Percentiles rank a stretch among this genome's conserved stretches.
Conservation (phyloP, 2,888 invertebrate genomes). For the Linnaemya tessellans region DNA sequence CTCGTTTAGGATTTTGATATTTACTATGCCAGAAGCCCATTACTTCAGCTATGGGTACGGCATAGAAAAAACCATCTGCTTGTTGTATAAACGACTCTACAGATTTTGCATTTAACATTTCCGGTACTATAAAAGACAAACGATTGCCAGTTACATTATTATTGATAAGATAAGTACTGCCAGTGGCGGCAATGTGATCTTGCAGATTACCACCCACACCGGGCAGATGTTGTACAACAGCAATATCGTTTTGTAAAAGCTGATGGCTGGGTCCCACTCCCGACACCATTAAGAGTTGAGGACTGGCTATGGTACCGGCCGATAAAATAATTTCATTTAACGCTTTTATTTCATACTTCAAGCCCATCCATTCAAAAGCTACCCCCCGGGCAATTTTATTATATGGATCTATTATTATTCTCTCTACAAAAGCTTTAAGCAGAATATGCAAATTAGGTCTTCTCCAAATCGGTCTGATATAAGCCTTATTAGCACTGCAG, state of each 20-base stretch:
- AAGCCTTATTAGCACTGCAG: slow-evolving; percentile 93
- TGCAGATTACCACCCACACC: slow-evolving; percentile 93
- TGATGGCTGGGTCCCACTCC: slow-evolving; percentile 90
- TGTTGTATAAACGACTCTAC: slow-evolving; percentile 86
- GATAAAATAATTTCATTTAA: slow-evolving; percentile 92
- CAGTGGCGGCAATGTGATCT: slow-evolving; percentile 92
- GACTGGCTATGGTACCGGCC: slow-evolving; percentile 93
- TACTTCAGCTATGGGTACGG: slow-evolving; percentile 90
- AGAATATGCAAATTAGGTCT: slow-evolving; percentile 90
- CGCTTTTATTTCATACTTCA: slow-evolving; percentile 85
- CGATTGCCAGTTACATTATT: slow-evolving; percentile 85
- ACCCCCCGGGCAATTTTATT: slow-evolving; percentile 88
- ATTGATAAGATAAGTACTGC: slow-evolving; percentile 89
- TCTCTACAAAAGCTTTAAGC: slow-evolving; percentile 87
- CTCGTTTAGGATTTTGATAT: slow-evolving; percentile 86
- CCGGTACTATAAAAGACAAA: slow-evolving; percentile 88
- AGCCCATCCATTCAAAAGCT: slow-evolving; percentile 83
- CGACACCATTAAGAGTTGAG: slow-evolving; percentile 93
- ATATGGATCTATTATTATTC: slow-evolving; percentile 86
- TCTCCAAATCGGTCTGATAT: slow-evolving; percentile 87
- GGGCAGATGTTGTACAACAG: slow-evolving; percentile 86
- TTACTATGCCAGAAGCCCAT: slow-evolving; percentile 91
- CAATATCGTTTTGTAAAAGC: slow-evolving; percentile 86
- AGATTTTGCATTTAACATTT: slow-evolving; percentile 86
- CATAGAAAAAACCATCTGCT: slow-evolving; percentile 88